Percentiles rank a stretch among this genome's conserved stretches.
Evolutionary conservation across 2,888 invertebrate genomes (phyloP).

Genomic region (Ormyrus rosae): DNA sequence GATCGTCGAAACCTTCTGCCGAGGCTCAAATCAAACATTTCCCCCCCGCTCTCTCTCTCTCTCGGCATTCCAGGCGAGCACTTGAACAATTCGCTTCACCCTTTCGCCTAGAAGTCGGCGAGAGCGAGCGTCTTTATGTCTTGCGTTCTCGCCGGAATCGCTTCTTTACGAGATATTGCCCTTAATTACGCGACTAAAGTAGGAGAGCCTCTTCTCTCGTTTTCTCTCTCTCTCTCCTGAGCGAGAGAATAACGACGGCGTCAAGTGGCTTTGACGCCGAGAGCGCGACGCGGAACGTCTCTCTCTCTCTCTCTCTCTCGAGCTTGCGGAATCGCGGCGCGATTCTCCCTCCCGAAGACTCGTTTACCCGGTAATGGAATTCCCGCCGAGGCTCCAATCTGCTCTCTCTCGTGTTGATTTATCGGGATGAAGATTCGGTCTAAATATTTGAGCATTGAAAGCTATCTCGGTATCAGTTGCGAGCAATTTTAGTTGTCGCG

Average conservation of each 20-base stretch:
- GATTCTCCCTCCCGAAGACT: too few relatives aligned
- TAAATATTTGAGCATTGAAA: too few relatives aligned
- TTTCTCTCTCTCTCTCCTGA: background rate
- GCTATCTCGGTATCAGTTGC: too few relatives aligned
- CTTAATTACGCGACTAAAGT: slow-evolving; percentile 42
- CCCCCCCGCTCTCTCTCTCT: background rate
- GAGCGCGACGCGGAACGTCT: background rate
- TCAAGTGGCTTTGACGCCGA: too few relatives aligned
- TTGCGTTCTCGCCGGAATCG: slow-evolving; percentile 35
- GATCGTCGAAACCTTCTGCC: too few relatives aligned
- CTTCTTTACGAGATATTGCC: slow-evolving; percentile 43
- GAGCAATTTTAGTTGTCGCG: too few relatives aligned
- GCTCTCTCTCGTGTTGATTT: background rate
- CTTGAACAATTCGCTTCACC: slow-evolving; percentile 18
- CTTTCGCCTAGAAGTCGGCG: slow-evolving; percentile 20
- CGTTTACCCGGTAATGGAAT: too few relatives aligned
- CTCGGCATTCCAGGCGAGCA: background rate
- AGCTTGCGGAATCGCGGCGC: background rate
- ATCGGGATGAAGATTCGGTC: too few relatives aligned
- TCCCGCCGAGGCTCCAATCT: background rate
- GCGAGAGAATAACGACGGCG: too few relatives aligned
- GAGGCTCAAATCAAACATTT: background rate
- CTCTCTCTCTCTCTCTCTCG: background rate
- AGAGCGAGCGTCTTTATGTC: background rate
- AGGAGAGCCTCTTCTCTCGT: slow-evolving; percentile 10